Conservation (phyloP, 2,888 invertebrate genomes). For the Tachina grossa region DNA sequence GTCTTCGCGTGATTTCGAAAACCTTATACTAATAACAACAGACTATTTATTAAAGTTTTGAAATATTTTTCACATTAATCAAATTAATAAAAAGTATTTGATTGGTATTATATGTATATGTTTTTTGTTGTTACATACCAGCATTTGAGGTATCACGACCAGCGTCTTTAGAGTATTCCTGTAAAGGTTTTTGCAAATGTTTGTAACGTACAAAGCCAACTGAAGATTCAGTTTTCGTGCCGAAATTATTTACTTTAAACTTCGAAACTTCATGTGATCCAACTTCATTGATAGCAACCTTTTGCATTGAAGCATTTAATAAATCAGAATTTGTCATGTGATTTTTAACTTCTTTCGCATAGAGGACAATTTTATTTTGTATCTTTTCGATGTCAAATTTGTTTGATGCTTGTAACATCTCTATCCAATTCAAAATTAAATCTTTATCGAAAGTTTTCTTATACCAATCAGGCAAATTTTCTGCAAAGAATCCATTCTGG, state of each 20-base stretch:
- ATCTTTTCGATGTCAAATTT: constrained; percentile 50
- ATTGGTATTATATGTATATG: too few species aligned
- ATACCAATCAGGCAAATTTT: constrained; percentile 52
- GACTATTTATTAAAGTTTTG: too few species aligned
- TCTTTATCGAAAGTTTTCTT: constrained; percentile 46
- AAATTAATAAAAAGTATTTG: too few species aligned
- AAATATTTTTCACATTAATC: too few species aligned
- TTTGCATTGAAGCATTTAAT: not conserved
- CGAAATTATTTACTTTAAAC: not conserved
- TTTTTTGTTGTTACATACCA: too few species aligned
- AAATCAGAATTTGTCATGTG: not conserved
- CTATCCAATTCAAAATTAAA: constrained; percentile 37
- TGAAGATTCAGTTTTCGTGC: not conserved
- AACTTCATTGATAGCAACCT: not conserved
- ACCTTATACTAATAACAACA: too few species aligned
- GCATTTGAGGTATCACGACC: not conserved
- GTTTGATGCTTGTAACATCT: constrained; percentile 39
- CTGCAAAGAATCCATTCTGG: constrained; percentile 50
- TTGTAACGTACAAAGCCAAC: constrained; percentile 42
- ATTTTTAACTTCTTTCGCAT: constrained; percentile 4
- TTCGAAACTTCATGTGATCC: not conserved
- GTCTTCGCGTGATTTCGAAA: too few species aligned
- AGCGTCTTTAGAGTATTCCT: not conserved
- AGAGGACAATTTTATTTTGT: constrained; percentile 48
- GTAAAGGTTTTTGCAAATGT: constrained; percentile 45